A percentile compares a stretch with the other conserved stretches of the same genome.
These are phyloP conservation scores for Tipula unca DNA, from an alignment of 2,888 invertebrate genomes.

Conservation along the genomic window DNA sequence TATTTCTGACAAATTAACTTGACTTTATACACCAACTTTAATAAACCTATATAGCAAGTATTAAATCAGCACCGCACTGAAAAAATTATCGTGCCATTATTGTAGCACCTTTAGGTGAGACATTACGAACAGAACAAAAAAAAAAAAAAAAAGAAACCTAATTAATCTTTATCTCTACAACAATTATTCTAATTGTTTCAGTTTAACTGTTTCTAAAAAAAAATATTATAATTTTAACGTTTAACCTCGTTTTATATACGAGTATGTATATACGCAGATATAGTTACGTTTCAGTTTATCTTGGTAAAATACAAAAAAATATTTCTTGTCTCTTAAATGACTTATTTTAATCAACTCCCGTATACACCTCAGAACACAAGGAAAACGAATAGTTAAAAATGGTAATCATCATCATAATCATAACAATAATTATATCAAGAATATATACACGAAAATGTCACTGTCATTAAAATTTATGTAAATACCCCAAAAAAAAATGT, in stretches of 20 bases:
- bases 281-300: not conserved
- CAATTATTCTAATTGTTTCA: not conserved
- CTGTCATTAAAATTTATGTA: slow-evolving; percentile 14
- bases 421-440: not conserved
- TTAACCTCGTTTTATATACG: not conserved
- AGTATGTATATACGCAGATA: not conserved
- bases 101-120: not conserved
- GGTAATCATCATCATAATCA: slow-evolving; percentile 14
- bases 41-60: not conserved
- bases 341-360: not conserved
- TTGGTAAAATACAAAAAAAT: not conserved
- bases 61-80: not conserved
- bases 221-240: not conserved
- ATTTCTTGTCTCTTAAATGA: not conserved
- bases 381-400: not conserved
- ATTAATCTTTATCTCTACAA: not conserved
- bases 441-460: slow-evolving; percentile 1
- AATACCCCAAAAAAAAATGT: not conserved
- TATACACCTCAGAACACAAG: not conserved
- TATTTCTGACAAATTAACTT: too few relatives aligned
- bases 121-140: not conserved
- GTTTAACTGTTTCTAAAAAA: slow-evolving; percentile 2
- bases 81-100: not conserved
- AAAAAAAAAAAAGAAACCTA: not conserved
- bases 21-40: too few relatives aligned